phyloP scores from a whole-genome alignment of 2,888 invertebrate species.

The Cerastoderma edule region DNA sequence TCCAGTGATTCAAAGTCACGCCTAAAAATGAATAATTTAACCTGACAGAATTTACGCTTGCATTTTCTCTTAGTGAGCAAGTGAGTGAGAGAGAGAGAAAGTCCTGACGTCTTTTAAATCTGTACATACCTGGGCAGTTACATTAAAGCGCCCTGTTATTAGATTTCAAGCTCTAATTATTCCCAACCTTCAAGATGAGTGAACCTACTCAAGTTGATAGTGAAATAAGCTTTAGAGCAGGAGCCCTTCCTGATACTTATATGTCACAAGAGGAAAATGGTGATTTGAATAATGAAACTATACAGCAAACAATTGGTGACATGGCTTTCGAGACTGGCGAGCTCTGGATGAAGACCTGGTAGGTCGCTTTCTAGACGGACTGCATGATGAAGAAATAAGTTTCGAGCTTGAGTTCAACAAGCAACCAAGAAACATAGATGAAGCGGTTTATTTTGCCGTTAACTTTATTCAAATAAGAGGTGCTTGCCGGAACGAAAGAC shows the following conservation, averaged over 20 bases:
- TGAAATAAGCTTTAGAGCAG: neutral
- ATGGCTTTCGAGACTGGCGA: slow-evolving; percentile 24
- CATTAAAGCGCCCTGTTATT: neutral
- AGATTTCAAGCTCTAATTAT: neutral
- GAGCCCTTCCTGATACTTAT: neutral
- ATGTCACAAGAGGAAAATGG: neutral
- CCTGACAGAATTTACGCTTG: too few species aligned
- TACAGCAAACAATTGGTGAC: neutral
- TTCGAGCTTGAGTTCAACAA: slow-evolving; percentile 33
- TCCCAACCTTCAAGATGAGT: neutral
- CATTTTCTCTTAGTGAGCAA: too few species aligned
- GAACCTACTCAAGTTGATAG: neutral
- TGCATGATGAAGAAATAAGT: slow-evolving; percentile 31
- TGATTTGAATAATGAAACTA: neutral
- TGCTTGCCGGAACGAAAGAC: neutral
- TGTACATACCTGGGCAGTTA: neutral
- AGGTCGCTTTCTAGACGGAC: slow-evolving; percentile 35
- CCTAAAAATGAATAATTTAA: too few species aligned
- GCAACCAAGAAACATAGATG: slow-evolving; percentile 25
- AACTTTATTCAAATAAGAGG: slow-evolving; percentile 8
- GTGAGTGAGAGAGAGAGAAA: too few species aligned
- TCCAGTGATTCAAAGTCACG: neutral
- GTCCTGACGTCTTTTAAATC: too few species aligned
- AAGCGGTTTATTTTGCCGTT: slow-evolving; percentile 21
- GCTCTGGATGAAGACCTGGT: slow-evolving; percentile 41